These are phyloP conservation scores for Gastrophysa polygoni DNA, from an alignment of 2,888 invertebrate species.

Conservation along the genomic window DNA sequence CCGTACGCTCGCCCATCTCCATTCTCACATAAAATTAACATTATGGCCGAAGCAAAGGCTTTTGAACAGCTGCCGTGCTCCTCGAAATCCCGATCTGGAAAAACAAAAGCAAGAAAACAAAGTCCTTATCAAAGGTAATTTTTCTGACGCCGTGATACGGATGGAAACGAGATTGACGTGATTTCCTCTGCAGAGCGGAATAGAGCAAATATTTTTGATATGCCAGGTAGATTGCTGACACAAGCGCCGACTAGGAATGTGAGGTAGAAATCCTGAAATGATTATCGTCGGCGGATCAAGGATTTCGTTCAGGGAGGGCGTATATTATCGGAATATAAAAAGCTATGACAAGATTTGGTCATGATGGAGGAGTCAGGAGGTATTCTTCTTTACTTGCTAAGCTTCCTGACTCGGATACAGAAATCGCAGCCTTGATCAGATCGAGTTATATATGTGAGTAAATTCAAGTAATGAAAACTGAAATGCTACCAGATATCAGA, in stretches of 20 bases:
- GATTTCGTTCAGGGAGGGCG: too few relatives aligned
- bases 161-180: background rate
- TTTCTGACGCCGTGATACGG: background rate
- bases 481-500: too few relatives aligned
- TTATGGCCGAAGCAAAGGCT: background rate
- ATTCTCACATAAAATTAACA: background rate
- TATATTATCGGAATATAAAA: too few relatives aligned
- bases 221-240: background rate
- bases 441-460: too few relatives aligned
- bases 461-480: too few relatives aligned
- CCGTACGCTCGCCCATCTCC: background rate
- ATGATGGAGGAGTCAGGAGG: too few relatives aligned
- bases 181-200: background rate
- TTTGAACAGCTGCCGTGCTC: background rate
- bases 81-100: constrained; percentile 16
- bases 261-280: too few relatives aligned
- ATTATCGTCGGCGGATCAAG: too few relatives aligned
- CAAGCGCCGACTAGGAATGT: background rate
- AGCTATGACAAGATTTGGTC: too few relatives aligned
- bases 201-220: constrained; percentile 17
- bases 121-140: constrained; percentile 36
- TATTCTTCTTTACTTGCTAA: too few relatives aligned
- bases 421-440: too few relatives aligned
- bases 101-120: constrained; percentile 51
- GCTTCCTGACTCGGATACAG: too few relatives aligned